phyloP scores from a whole-genome alignment of 2,797 vertebrate genomes.

The Okamejei kenojei region DNA sequence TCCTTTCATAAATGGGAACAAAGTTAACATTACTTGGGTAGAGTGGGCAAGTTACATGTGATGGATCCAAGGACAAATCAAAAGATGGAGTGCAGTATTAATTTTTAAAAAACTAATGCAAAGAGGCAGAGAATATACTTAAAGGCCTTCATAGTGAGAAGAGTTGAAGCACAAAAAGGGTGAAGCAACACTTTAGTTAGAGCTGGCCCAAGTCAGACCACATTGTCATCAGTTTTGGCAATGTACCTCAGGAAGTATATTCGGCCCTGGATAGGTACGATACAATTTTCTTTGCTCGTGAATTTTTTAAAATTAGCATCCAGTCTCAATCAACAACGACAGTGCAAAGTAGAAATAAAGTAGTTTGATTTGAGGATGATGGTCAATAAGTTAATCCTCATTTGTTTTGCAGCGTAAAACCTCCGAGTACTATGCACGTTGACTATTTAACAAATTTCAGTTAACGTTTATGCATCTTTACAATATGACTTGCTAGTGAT shows the following conservation, averaged over 20 bases:
- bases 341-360: neutral
- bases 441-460: neutral
- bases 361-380: neutral
- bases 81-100: neutral
- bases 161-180: neutral
- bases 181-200: neutral
- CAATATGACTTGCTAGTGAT: neutral
- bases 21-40: neutral
- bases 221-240: neutral
- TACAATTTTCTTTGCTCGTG: neutral
- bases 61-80: neutral
- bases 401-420: neutral
- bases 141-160: neutral
- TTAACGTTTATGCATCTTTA: neutral
- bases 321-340: neutral
- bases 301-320: neutral
- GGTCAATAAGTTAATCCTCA: neutral
- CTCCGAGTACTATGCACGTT: neutral
- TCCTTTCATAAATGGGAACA: too few relatives aligned
- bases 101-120: neutral
- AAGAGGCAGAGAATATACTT: neutral
- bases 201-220: neutral
- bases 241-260: neutral
- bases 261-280: neutral
- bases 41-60: neutral